Evolutionary conservation across 92 coral and sea anemone genomes (phyloP).

Genomic region (Heteractis magnifica): DNA sequence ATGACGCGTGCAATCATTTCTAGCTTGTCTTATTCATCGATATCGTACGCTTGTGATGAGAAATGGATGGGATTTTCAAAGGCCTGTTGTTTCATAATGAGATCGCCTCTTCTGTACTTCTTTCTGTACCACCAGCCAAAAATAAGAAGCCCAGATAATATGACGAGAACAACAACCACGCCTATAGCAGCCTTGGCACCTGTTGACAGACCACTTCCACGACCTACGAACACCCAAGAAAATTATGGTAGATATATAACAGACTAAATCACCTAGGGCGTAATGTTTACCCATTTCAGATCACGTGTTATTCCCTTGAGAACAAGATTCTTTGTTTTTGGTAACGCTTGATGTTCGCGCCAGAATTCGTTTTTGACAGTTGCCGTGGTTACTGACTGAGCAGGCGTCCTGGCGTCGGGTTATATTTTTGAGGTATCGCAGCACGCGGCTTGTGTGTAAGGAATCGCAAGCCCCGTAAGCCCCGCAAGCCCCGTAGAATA

Average conservation of each 20-base stretch:
- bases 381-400: too few species aligned
- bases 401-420: too few species aligned
- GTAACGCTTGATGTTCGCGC: too few species aligned
- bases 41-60: conserved; percentile 50
- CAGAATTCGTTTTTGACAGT: too few species aligned
- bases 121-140: conserved; percentile 20
- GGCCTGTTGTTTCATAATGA: conserved; percentile 43
- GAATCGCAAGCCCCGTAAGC: too few species aligned
- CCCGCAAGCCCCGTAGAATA: too few species aligned
- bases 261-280: neutral
- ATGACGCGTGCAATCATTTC: too few species aligned
- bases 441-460: too few species aligned
- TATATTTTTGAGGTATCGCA: too few species aligned
- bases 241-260: too few species aligned
- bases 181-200: conserved; percentile 47
- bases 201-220: conserved; percentile 15
- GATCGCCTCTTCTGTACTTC: conserved; percentile 1
- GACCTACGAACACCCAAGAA: neutral
- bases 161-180: conserved; percentile 24
- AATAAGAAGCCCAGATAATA: conserved; percentile 2
- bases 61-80: conserved; percentile 82
- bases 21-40: conserved; percentile 7
- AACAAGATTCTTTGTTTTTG: too few species aligned
- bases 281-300: neutral
- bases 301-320: too few species aligned